Evolutionary conservation across 2,113 vertebrate species (phyloP), one percentile per base, ranked within the genome.

Genomic region (Herpailurus yagouaroundi): DNA sequence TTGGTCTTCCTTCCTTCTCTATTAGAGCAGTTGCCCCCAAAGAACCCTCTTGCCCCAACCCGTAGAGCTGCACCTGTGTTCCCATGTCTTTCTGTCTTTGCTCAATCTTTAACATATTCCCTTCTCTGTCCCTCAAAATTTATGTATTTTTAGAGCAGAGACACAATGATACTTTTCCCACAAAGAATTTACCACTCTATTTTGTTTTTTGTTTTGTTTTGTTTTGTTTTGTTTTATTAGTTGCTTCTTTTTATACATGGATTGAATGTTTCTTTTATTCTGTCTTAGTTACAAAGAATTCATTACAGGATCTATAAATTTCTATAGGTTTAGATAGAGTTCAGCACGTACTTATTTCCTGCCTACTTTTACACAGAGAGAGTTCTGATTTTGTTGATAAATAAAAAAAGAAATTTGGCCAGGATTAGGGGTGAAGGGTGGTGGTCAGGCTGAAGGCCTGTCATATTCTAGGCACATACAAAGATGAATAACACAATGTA

Each of bases 361-460:
- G 9, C 21, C 14, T 27, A 80, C 3, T 5, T 16, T 18, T 31
- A 80, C 21, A 23, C 14, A 52, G 25, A 76, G 38, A 92, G 8
- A 83, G 66, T 45, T 85, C 14, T 80, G n/a, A 55, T 89, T 96
- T 84, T 29, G 0, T 18, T 80, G 31, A 7, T 45, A 57, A 57
- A 74, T 60, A 55, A 71, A 36, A 79, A 82, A n/a, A 89, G 4
- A 92, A 36, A 6, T 8, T 63, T 3, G 16, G 21, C 29, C 64
- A 86, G 52, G 48, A 4, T 87, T 76, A 50, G 15, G 1, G 12
- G 36, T 38, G 3, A 57, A 71, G 13, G 1, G 80, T 3, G 5
- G 2, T 60, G 29, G 25, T 48, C 4, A 1, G 0, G 0, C 52
- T 90, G 21, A 92, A 63, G 33, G 12, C 1, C 4, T 38, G 29